Percentiles rank a stretch among this genome's conserved stretches.
phyloP scores from a whole-genome alignment of 92 coral and sea anemone genomes.

The Phymanthus crucifer region DNA sequence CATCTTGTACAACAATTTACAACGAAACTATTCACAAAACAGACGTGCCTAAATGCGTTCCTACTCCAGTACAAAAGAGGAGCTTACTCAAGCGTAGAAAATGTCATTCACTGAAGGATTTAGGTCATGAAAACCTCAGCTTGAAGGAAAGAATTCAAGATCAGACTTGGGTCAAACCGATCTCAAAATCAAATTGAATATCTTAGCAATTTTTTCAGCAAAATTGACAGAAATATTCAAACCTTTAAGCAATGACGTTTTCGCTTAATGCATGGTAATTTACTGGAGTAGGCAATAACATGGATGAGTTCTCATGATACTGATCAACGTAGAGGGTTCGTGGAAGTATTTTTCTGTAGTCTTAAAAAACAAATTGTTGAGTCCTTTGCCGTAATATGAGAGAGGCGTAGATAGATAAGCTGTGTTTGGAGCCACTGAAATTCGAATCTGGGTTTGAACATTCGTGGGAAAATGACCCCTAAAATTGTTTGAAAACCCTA shows the following conservation, averaged over 20 bases:
- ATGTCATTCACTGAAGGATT: not conserved
- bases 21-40: not conserved
- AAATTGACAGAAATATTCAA: not conserved
- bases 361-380: not conserved
- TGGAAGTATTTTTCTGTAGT: not conserved
- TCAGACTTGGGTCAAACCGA: not conserved
- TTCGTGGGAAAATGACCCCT: constrained; percentile 80
- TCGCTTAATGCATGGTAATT: not conserved
- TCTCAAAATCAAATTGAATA: not conserved
- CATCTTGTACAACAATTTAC: not conserved
- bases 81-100: not conserved
- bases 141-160: not conserved
- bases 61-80: not conserved
- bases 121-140: not conserved
- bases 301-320: not conserved
- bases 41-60: not conserved
- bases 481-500: not conserved
- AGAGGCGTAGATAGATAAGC: constrained; percentile 21
- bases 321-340: not conserved
- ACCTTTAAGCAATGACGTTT: not conserved
- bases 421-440: constrained; percentile 25
- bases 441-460: constrained; percentile 22
- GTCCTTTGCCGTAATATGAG: constrained; percentile 20
- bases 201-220: not conserved
- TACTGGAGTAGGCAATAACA: not conserved